These are phyloP conservation scores for Aphrophora alni DNA, from an alignment of 2,888 invertebrate species.

Conservation along the genomic window DNA sequence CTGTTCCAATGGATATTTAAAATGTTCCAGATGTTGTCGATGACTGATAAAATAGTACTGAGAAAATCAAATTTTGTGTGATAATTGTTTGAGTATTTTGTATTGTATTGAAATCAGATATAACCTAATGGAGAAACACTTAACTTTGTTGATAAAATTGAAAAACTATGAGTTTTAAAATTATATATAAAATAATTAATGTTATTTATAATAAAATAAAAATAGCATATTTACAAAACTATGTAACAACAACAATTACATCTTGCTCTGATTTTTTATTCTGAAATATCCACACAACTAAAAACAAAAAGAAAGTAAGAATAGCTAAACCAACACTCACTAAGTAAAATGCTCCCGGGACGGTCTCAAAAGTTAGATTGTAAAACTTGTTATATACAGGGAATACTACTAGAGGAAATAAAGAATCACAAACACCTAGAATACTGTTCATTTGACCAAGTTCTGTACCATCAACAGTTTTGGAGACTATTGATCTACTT, in stretches of 20 bases:
- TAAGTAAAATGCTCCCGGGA: conserved; percentile 42
- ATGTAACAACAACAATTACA: background rate
- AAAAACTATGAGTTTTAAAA: no score
- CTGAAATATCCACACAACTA: background rate
- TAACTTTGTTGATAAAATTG: no score
- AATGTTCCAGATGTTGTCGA: no score
- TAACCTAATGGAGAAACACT: no score
- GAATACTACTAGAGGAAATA: conserved; percentile 42
- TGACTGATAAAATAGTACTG: no score
- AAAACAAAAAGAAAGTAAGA: background rate
- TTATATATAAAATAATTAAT: no score
- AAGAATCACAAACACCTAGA: conserved; percentile 36
- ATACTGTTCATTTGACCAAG: conserved; percentile 40
- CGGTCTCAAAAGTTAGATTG: conserved; percentile 38
- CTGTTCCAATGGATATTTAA: no score
- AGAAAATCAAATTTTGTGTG: no score
- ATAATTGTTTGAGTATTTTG: no score
- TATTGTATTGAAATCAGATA: no score
- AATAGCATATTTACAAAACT: no score
- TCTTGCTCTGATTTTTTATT: background rate
- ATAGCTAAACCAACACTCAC: conserved; percentile 37
- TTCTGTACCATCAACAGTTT: conserved; percentile 39
- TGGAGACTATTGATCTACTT: conserved; percentile 40
- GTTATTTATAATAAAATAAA: no score
- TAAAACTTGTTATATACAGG: conserved; percentile 44